Base-by-base conservation (phyloP, 2,113 vertebrate species). In the Leucoraja erinaceus region DNA sequence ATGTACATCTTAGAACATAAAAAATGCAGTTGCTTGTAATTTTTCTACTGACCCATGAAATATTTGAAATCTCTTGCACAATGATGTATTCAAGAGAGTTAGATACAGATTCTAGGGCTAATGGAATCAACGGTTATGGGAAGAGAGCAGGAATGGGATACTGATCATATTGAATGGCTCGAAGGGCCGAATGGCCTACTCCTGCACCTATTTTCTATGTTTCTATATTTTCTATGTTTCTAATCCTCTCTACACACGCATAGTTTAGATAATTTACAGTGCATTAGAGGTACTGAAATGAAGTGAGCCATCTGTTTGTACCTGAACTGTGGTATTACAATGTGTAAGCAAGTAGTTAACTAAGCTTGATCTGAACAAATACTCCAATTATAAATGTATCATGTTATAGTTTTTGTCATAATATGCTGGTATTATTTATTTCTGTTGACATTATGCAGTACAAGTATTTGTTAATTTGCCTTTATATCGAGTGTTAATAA, bases 401-500 rank as follows among this genome's bases (percentile, higher is more conserved):
- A 92, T 95, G 93, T 95, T 95, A 96, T 93, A 95, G 95, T 94
- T 93, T 47, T 96, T 95, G 94, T 33, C 94, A 95, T 96, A 96
- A 95, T 97, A 96, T 97, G 96, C 95, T 95, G 95, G 93, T 96
- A 97, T 97, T 98, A 99, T 99, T 99, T 99, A 98, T 98, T 99
- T 97, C 94, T 98, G 96, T 96, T 97, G 97, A 97, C 96, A 96
- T 90, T 96, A 97, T 95, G 95, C 95, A 95, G 93, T 95, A 94
- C 95, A 95, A 95, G 94, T 94, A 95, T 93, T 94, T 94, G 95
- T 96, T 96, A 95, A 93, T 96, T 94, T 96, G 94, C n/a, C 9
- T 88, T 88, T 59, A n/a, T 61, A 88, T 31, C 22, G 94, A 95
- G 94, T 96, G 95, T 93, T 95, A 97, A 97, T 95, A 95, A 94